Evolutionary conservation across 2,888 invertebrate species (phyloP), one percentile per base, ranked within the genome.

Genomic region (Drosophila neotestacea): DNA sequence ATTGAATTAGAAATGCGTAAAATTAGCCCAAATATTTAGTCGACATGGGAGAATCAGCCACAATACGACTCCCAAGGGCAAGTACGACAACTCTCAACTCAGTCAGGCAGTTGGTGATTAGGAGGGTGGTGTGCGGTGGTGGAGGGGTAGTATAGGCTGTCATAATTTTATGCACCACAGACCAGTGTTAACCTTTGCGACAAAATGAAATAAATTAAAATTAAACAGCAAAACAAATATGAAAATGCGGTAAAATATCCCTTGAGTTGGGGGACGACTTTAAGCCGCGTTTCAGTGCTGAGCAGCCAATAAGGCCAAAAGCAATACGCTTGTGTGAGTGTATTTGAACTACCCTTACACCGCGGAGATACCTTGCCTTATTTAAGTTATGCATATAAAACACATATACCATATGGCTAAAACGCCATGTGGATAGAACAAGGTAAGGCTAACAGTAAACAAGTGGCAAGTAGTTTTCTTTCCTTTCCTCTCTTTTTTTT

Each of bases 1-100:
- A 68, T 71, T 73, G 69, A 85, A 79, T 82, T 79, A 69, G 77
- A 82, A 68, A 66, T 79, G 80, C 68, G 80, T 85, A 63, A 82
- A 82, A 82, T 82, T 85, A 77, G 70, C 70, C 55, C 61, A 68
- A 73, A 77, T 68, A 48, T 64, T 61, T 69, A 16, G 62, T 10
- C 65, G 41, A 48, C 67, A 50, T 30, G 46, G 22, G 74, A 42
- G 42, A 22, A 38, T 30, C 10, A 30, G 22, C 34, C 59, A 47
- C 36, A 56, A 27, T 51, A 48, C 27, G 7, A 16, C 38, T 48
- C 48, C 46, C 48, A 13, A 11, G 46, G 54, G 30, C 5, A n/a
- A 22, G 9, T 16, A 44, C 41, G 30, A 9, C 28, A 52, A 41
- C 16, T 9, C 52, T 38, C 51, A 50, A 51, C 16, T 6, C 44